These are phyloP conservation scores for Periphyllus acericola DNA, from an alignment of 2,888 invertebrate species.

Conservation along the genomic window DNA sequence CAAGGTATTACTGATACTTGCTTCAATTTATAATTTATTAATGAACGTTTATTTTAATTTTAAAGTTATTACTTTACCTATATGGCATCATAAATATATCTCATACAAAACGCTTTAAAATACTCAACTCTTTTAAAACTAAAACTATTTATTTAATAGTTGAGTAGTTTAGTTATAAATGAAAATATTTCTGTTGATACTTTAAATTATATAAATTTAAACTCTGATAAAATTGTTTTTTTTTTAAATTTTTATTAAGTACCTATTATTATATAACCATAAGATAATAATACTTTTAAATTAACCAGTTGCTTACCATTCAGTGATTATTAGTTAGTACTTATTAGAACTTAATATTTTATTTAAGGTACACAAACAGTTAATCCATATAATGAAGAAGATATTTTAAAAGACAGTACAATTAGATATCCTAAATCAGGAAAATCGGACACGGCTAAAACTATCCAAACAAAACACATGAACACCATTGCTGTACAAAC, in stretches of 20 bases:
- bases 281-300: too few relatives aligned
- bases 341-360: background rate
- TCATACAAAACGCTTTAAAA: too few relatives aligned
- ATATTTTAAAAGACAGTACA: slow-evolving; percentile 18
- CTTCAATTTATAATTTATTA: background rate
- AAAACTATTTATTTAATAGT: background rate
- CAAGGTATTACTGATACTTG: slow-evolving; percentile 21
- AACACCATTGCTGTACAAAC: slow-evolving; percentile 44
- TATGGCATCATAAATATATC: background rate
- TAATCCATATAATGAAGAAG: slow-evolving; percentile 26
- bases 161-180: background rate
- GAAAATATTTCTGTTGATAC: background rate
- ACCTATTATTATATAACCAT: background rate
- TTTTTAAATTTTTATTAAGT: background rate
- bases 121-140: too few relatives aligned
- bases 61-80: background rate
- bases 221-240: background rate
- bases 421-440: slow-evolving; percentile 12
- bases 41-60: too few relatives aligned
- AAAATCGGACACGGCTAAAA: background rate
- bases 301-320: too few relatives aligned
- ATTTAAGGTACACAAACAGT: slow-evolving; percentile 49
- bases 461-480: background rate
- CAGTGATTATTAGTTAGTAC: too few relatives aligned
- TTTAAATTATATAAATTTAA: background rate